These are phyloP conservation scores for human DNA, from an alignment of 2,113 vertebrate species.

Conservation along the genomic window GRCh38 chr11:64372001-64372500, in stretches of 20 bases:
- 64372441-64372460: neutral
- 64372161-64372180: slow-evolving; percentile 75
- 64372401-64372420: neutral
- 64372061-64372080: neutral
- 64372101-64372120: neutral
- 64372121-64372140: slow-evolving; percentile 25
- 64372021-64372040: slow-evolving; percentile 40
- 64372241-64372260: neutral
- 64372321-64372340: neutral
- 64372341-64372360: neutral
- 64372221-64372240: neutral
- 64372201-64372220: neutral
- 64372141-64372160: slow-evolving; percentile 53
- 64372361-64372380: neutral
- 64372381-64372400: neutral
- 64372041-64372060: neutral
- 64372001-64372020: slow-evolving; percentile 35
- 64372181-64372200: slow-evolving; percentile 76
- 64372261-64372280: neutral
- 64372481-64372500: neutral
- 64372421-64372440: neutral
- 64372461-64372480: neutral
- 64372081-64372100: slow-evolving; percentile 56
- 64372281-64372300: neutral
- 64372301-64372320: neutral